Percentiles rank a stretch among this genome's conserved stretches.
Conservation (phyloP, 2,797 vertebrate genomes). For the Chelidonichthys spinosus region DNA sequence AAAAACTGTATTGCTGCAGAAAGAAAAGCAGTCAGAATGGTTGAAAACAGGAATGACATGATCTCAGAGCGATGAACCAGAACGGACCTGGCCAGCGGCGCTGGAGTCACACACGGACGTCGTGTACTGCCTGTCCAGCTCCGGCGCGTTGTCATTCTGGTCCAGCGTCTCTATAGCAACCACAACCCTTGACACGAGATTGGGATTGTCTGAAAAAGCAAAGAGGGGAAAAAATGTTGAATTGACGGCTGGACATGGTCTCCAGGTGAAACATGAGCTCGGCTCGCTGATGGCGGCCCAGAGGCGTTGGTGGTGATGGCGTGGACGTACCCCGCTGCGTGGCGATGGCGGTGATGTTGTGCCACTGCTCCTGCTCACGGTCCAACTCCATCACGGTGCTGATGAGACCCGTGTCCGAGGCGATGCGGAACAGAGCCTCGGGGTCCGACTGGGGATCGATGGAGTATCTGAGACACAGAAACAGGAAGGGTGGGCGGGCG, state of each 20-base stretch:
- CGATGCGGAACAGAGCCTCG: constrained; percentile 88
- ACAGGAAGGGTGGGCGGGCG: background rate
- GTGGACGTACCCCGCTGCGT: constrained; percentile 87
- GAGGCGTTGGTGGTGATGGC: background rate
- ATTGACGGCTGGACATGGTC: background rate
- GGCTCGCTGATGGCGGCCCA: constrained; percentile 4
- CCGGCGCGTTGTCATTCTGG: constrained; percentile 92
- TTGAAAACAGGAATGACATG: constrained; percentile 4
- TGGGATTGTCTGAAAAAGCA: constrained; percentile 87
- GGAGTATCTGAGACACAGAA: constrained; percentile 85
- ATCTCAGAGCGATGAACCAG: background rate
- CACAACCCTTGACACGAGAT: constrained; percentile 87
- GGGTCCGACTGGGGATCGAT: constrained; percentile 91
- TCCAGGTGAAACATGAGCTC: constrained; percentile 52
- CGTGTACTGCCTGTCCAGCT: constrained; percentile 87
- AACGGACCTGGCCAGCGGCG: constrained; percentile 87
- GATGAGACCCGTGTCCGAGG: constrained; percentile 88
- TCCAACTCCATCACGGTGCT: constrained; percentile 88
- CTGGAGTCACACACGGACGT: constrained; percentile 91
- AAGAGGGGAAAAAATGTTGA: constrained; percentile 45
- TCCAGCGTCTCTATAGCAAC: constrained; percentile 92
- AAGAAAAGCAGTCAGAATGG: constrained; percentile 1
- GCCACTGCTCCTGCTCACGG: constrained; percentile 89
- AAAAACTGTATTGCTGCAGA: too few relatives aligned
- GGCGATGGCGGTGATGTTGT: constrained; percentile 91